These are phyloP conservation scores for Haliclona indistincta DNA, from an alignment of 37 sponge, comb jelly and placozoan genomes.

Conservation along the genomic window DNA sequence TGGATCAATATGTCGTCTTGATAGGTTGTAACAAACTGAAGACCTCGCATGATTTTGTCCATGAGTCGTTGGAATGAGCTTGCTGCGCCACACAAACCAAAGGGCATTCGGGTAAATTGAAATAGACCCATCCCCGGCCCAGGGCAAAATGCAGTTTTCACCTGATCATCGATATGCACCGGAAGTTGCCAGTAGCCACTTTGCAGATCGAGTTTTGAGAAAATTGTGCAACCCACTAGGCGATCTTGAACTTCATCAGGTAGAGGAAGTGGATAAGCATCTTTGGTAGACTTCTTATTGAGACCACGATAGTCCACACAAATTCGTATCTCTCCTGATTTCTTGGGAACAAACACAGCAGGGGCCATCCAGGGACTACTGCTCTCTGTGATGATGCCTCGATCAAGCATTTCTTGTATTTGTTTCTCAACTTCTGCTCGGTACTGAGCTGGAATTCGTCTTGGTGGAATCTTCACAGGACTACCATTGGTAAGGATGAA, in stretches of 20 bases:
- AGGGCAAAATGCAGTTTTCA: conserved; percentile 32
- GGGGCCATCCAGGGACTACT: conserved; percentile 46
- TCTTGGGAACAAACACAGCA: conserved; percentile 15
- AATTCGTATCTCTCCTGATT: conserved; percentile 1
- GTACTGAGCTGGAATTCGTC: conserved; percentile 40
- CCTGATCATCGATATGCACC: neutral
- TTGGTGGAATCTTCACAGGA: conserved; percentile 35
- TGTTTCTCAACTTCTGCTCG: conserved; percentile 54
- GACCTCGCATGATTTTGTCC: conserved; percentile 19
- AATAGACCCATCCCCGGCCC: conserved; percentile 44
- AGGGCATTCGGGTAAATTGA: conserved; percentile 29
- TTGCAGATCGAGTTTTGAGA: conserved; percentile 35
- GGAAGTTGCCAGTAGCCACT: conserved; percentile 45
- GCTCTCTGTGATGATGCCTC: conserved; percentile 28
- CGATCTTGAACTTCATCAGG: conserved; percentile 41
- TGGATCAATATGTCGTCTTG: conserved; percentile 26
- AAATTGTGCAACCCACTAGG: conserved; percentile 8
- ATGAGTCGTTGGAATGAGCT: conserved; percentile 31
- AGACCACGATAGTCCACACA: conserved; percentile 10
- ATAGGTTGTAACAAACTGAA: conserved; percentile 15
- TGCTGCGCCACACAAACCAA: conserved; percentile 31
- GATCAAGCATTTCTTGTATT: conserved; percentile 37
- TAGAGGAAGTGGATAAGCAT: conserved; percentile 28
- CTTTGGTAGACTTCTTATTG: conserved; percentile 1
- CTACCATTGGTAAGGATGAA: conserved; percentile 45